Base-by-base conservation (phyloP, 1,140 invertebrate species). In the Cyclina sinensis region DNA sequence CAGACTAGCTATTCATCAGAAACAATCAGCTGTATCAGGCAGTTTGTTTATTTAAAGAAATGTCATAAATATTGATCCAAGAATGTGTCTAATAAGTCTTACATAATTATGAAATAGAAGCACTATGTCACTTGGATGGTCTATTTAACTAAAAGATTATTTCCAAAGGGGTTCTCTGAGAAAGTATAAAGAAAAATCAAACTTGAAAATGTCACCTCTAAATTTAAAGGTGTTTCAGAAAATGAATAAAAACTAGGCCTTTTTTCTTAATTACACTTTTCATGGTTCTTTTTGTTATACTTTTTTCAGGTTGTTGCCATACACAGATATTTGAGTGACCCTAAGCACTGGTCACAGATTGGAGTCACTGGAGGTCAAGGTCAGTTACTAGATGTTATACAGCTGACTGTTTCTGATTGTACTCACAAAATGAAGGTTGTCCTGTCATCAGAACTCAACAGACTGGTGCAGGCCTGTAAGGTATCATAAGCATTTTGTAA, bases 381-480 rank as follows among this genome's bases (percentile, higher is more conserved):
- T n/a, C 54, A 54, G 21, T 68, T 39, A 24, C 57, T 82, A 18
- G 80, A 82, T 82, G 80, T 82, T 24, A 62, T 65, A 78, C 43
- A 86, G 73, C 24, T 86, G 14, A 78, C 73, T 0, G 14, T 86
- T 32, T 21, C 51, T 39, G 84, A 86, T 74, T 18, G 14, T 0
- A 74, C 21, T 30, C 48, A 86, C 37, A 86, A 86, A 39, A 57
- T 86, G 65, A 86, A 78, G 39, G 84, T 24, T n/a, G 21, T 86
- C 0, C 27, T 86, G 70, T 35, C 48, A 30, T 51, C 70, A 39
- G 21, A 62, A 0, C 54, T 86, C 1, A 86, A 86, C 73, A 86
- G 62, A 46, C 46, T 86, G 54, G 73, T 78, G 32, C 84, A 86
- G 51, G 78, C 84, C 32, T 59, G 84, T 48, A 65, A 86, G 84